phyloP scores from a whole-genome alignment of 2,888 invertebrate species.

The Proisotoma minuta region DNA sequence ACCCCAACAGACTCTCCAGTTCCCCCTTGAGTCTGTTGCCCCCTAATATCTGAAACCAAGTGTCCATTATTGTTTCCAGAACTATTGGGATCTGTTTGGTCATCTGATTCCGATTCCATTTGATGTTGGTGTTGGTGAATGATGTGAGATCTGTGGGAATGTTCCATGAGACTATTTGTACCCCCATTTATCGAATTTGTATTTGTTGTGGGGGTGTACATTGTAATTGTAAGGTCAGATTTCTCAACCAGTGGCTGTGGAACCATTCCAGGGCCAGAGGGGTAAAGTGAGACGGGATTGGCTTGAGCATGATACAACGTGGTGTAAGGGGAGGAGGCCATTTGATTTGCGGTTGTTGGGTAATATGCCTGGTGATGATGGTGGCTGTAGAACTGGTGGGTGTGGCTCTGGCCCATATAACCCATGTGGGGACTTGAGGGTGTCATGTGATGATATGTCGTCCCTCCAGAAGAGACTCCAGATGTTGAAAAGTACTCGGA shows the following conservation, averaged over 20 bases:
- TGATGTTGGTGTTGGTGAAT: conserved; percentile 23
- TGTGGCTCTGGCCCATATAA: not conserved
- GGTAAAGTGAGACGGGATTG: conserved; percentile 17
- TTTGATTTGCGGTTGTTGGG: not conserved
- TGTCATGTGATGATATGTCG: conserved; percentile 45
- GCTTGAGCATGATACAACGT: conserved; percentile 2
- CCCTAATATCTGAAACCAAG: conserved; percentile 6
- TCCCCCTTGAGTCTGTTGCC: conserved; percentile 11
- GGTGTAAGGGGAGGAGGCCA: conserved; percentile 1
- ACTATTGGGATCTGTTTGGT: not conserved
- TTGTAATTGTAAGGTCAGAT: conserved; percentile 45
- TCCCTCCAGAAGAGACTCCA: conserved; percentile 20
- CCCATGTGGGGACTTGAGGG: conserved; percentile 19
- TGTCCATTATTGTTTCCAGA: not conserved
- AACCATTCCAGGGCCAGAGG: conserved; percentile 27
- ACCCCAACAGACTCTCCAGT: conserved; percentile 40
- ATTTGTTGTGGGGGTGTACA: conserved; percentile 42
- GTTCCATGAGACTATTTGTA: conserved; percentile 11
- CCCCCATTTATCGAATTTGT: no score
- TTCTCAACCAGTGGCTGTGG: conserved; percentile 42
- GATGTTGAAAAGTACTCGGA: conserved; percentile 39
- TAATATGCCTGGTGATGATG: conserved; percentile 19
- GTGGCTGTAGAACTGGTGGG: conserved; percentile 18
- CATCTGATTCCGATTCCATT: conserved; percentile 15
- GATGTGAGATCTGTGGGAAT: conserved; percentile 1